Evolutionary conservation across 1,140 invertebrate species (phyloP).

Genomic region (Magallana ariakensis): DNA sequence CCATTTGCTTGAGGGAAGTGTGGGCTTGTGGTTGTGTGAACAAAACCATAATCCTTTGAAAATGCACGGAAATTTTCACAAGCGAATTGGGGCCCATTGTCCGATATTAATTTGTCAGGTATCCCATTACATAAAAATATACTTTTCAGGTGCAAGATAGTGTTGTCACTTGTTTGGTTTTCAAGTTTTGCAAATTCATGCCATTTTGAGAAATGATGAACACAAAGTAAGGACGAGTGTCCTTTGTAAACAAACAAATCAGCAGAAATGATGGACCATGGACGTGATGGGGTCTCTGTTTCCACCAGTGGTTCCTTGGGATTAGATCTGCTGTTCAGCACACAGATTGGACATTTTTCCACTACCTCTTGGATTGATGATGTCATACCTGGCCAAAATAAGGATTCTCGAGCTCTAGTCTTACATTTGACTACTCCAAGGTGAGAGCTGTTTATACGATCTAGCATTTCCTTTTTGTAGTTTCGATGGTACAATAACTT

Average conservation of each 20-base stretch:
- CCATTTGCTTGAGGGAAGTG: constrained; percentile 74
- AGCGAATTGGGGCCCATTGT: constrained; percentile 79
- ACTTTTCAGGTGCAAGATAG: constrained; percentile 44
- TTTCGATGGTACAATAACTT: constrained; percentile 44
- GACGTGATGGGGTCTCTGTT: constrained; percentile 61
- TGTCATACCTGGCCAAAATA: no score
- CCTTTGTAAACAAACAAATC: constrained; percentile 46
- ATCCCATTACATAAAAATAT: constrained; percentile 36
- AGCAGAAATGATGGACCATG: constrained; percentile 32
- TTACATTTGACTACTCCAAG: constrained; percentile 68
- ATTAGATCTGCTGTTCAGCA: background rate
- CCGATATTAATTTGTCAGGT: constrained; percentile 76
- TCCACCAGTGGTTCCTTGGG: constrained; percentile 60
- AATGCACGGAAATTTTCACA: constrained; percentile 78
- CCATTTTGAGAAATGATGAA: constrained; percentile 53
- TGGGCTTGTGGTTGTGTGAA: constrained; percentile 66
- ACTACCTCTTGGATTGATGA: no score
- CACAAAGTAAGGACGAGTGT: constrained; percentile 40
- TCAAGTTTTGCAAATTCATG: constrained; percentile 52
- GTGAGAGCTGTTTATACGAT: constrained; percentile 68
- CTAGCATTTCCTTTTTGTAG: constrained; percentile 48
- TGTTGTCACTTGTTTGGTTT: background rate
- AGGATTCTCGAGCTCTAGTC: no score
- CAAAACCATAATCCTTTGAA: no score
- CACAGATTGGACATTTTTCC: no score